Conservation (phyloP, 2,113 vertebrate species). For the Pelecanoides urinatrix region DNA sequence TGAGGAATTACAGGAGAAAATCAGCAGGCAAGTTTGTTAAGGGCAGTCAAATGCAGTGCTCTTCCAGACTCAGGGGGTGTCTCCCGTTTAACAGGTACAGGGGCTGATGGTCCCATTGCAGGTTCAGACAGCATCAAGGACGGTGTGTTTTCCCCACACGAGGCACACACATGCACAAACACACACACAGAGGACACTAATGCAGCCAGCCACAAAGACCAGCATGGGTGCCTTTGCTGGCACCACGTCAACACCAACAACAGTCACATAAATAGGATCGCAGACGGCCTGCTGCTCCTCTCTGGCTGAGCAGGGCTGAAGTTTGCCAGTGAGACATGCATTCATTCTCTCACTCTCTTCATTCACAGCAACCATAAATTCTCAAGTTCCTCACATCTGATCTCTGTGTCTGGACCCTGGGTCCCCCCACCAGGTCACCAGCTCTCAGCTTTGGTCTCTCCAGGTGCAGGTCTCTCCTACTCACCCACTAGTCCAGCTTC, state of each 20-base stretch:
- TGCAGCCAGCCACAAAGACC: neutral
- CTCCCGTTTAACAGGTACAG: neutral
- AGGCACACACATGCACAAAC: neutral
- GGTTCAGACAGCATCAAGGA: neutral
- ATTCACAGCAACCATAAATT: neutral
- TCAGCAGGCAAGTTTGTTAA: neutral
- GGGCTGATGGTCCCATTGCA: neutral
- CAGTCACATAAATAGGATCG: fast-evolving
- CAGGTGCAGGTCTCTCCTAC: neutral
- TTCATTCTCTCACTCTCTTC: neutral
- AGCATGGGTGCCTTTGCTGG: neutral
- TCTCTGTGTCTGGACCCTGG: neutral
- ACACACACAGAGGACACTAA: neutral
- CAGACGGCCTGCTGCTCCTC: neutral
- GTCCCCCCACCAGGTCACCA: neutral
- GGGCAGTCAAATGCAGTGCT: neutral
- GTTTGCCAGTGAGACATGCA: neutral
- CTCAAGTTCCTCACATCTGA: neutral
- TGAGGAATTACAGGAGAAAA: neutral
- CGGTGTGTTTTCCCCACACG: fast-evolving
- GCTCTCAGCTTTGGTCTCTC: neutral
- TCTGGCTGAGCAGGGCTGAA: neutral
- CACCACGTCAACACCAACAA: fast-evolving
- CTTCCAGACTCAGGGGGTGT: fast-evolving
- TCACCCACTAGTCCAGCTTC: neutral